Evolutionary conservation across 2,113 vertebrate species (phyloP).

Genomic region (Empidonax alnorum): DNA sequence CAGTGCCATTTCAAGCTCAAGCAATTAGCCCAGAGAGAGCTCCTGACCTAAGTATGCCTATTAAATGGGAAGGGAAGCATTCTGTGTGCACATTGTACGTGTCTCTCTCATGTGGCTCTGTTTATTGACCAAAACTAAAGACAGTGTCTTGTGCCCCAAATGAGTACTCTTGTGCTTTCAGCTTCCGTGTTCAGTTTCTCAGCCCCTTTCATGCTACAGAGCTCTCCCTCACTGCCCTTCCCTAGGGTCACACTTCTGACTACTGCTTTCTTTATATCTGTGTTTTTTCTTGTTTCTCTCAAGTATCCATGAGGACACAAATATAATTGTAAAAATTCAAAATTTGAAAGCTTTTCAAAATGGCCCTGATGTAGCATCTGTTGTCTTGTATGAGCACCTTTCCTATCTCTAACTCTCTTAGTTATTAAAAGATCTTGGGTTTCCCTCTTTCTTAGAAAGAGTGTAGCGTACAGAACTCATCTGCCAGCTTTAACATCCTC

Average conservation of each 20-base stretch:
- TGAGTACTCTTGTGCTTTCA: background rate
- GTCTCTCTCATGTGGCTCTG: rapidly evolving
- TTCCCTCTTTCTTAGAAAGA: background rate
- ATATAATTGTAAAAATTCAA: background rate
- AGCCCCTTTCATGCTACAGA: background rate
- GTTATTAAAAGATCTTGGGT: background rate
- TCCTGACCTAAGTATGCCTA: background rate
- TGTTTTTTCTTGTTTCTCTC: background rate
- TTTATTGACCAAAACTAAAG: background rate
- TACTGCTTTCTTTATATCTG: background rate
- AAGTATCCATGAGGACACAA: background rate
- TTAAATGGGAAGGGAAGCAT: background rate
- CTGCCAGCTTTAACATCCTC: background rate
- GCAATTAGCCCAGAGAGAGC: background rate
- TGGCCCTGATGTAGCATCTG: background rate
- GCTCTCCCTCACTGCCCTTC: background rate
- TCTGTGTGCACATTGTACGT: rapidly evolving
- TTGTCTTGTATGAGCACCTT: rapidly evolving
- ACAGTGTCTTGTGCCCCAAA: background rate
- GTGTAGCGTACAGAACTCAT: background rate
- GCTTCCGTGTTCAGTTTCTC: background rate
- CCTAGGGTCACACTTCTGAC: background rate
- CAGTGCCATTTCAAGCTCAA: background rate
- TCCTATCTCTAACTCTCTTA: background rate
- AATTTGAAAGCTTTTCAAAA: background rate